These are phyloP conservation scores for Thalassarche chlororhynchos DNA, from an alignment of 2,113 vertebrate species.

Conservation along the genomic window DNA sequence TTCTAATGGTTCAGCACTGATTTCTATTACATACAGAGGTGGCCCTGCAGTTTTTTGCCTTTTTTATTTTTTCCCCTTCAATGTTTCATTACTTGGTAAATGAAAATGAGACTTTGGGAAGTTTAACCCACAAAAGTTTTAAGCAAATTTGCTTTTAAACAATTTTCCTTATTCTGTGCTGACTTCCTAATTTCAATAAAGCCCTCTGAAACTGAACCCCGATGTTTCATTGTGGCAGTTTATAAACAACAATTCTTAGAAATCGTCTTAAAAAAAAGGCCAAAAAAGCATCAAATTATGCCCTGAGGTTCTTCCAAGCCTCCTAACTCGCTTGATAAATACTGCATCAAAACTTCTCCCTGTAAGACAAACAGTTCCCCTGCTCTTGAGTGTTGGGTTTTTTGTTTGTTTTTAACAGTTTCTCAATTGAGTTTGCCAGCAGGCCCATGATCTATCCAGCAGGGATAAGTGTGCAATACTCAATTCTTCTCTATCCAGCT, in stretches of 20 bases:
- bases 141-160: neutral
- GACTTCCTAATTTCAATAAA: neutral
- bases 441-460: neutral
- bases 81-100: neutral
- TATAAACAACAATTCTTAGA: neutral
- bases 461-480: neutral
- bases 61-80: neutral
- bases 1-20: neutral
- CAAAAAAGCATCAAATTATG: neutral
- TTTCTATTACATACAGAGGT: neutral
- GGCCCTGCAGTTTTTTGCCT: neutral
- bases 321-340: neutral
- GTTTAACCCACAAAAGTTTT: neutral
- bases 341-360: neutral
- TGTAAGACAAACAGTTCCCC: neutral
- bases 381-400: neutral
- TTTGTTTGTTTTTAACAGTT: constrained; percentile 17
- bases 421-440: neutral
- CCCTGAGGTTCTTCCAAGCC: neutral
- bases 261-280: neutral
- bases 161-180: neutral
- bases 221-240: neutral
- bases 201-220: neutral
- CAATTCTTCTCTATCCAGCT: neutral
- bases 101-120: neutral